phyloP scores from a whole-genome alignment of 2,113 vertebrate species.

The Psammodynastes pulverulentus region DNA sequence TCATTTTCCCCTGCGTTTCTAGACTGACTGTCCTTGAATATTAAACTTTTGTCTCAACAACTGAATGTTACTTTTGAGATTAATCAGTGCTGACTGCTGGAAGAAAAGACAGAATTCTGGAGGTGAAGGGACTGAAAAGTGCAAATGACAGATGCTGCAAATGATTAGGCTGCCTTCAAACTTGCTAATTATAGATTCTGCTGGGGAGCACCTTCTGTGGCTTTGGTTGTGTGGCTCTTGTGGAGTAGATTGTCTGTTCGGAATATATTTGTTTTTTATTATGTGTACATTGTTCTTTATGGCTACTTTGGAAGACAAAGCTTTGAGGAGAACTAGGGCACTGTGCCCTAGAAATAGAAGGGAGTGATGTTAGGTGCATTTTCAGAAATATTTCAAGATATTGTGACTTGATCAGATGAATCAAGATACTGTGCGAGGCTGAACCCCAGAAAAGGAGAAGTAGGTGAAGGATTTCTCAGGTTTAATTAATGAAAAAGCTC shows the following conservation, averaged over 20 bases:
- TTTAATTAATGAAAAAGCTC: neutral
- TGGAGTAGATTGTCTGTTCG: neutral
- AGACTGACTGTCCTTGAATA: neutral
- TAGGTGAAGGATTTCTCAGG: neutral
- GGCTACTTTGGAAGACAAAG: neutral
- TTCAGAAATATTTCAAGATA: neutral
- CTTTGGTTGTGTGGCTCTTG: neutral
- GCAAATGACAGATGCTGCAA: neutral
- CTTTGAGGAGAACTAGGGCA: neutral
- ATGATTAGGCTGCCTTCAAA: neutral
- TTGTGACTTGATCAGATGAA: neutral
- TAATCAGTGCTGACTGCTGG: neutral
- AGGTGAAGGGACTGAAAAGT: neutral
- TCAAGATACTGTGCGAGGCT: neutral
- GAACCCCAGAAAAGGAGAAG: neutral
- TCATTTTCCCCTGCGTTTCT: neutral
- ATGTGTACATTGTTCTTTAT: neutral
- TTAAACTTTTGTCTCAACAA: neutral
- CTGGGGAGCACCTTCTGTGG: neutral
- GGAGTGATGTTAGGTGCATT: neutral
- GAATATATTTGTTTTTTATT: neutral
- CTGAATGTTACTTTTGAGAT: neutral
- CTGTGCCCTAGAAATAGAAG: neutral
- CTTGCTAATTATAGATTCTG: conserved; percentile 1
- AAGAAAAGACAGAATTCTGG: neutral